phyloP scores from a whole-genome alignment of 2,888 invertebrate species.

The Pterobdella sp. region DNA sequence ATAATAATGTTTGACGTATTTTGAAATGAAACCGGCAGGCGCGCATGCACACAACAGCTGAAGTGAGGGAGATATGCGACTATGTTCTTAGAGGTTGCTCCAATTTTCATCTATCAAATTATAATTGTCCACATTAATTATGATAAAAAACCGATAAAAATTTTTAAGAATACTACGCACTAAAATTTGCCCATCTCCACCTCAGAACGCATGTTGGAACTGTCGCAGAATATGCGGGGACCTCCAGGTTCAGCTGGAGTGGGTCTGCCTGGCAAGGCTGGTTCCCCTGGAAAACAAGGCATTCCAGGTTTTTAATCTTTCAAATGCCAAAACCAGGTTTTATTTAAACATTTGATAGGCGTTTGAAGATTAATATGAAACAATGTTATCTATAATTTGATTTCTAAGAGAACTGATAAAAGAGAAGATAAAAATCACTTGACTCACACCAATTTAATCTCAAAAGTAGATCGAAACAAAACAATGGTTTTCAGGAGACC shows the following conservation, averaged over 20 bases:
- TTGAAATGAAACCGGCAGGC: slow-evolving; percentile 63
- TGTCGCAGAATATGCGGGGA: slow-evolving; percentile 59
- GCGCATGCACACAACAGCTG: slow-evolving; percentile 22
- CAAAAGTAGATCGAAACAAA: slow-evolving; percentile 13
- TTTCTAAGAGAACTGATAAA: no score
- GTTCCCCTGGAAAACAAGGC: slow-evolving; percentile 54
- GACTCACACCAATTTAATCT: background rate
- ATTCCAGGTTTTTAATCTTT: slow-evolving; percentile 40
- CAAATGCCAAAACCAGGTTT: background rate
- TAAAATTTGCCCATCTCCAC: background rate
- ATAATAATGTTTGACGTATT: slow-evolving; percentile 58
- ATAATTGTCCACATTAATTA: background rate
- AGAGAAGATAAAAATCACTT: no score
- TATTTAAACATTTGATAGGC: background rate
- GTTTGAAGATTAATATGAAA: no score
- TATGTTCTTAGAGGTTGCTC: slow-evolving; percentile 25
- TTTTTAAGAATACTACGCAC: background rate
- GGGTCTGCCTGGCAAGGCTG: slow-evolving; percentile 59
- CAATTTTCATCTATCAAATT: background rate
- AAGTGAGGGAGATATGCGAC: slow-evolving; percentile 60
- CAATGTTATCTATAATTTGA: no score
- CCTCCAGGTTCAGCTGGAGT: slow-evolving; percentile 63
- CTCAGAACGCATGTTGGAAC: slow-evolving; percentile 67
- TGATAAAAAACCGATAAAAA: background rate
- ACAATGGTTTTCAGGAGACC: slow-evolving; percentile 54